Evolutionary conservation across 2,888 invertebrate genomes (phyloP).

Genomic region (Pyrgus malvae): DNA sequence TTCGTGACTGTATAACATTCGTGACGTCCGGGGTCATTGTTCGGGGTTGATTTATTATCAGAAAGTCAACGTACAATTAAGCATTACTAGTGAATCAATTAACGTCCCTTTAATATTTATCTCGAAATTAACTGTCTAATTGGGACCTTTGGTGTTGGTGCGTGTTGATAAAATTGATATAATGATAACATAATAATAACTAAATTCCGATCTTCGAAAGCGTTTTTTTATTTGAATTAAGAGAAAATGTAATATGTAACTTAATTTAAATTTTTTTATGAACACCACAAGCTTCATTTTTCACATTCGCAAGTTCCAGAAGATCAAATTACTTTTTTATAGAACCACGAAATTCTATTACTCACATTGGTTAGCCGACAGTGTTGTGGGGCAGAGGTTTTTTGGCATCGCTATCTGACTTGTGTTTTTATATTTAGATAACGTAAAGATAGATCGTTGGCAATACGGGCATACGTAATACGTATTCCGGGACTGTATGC

Average conservation of each 20-base stretch:
- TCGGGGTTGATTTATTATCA: constrained; percentile 21
- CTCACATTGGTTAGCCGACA: not conserved
- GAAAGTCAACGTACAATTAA: not conserved
- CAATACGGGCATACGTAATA: constrained; percentile 7
- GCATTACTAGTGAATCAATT: not conserved
- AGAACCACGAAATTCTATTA: not conserved
- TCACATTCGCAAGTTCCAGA: no score
- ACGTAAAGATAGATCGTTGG: constrained; percentile 10
- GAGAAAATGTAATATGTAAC: no score
- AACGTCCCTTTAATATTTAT: not conserved
- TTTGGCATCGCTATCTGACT: constrained; percentile 19
- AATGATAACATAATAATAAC: no score
- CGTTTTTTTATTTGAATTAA: no score
- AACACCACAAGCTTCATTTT: no score
- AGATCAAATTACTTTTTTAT: constrained; percentile 2
- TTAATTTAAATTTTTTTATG: no score
- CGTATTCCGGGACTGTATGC: constrained; percentile 11
- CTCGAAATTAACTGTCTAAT: no score
- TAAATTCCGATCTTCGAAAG: no score
- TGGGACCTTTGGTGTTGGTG: no score
- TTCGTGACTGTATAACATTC: constrained; percentile 21
- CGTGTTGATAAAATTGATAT: no score
- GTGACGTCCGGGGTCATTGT: constrained; percentile 11
- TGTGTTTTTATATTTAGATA: constrained; percentile 14
- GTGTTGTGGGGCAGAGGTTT: not conserved